phyloP scores from a whole-genome alignment of 2,888 invertebrate genomes.

The Mactromeris polynyma region DNA sequence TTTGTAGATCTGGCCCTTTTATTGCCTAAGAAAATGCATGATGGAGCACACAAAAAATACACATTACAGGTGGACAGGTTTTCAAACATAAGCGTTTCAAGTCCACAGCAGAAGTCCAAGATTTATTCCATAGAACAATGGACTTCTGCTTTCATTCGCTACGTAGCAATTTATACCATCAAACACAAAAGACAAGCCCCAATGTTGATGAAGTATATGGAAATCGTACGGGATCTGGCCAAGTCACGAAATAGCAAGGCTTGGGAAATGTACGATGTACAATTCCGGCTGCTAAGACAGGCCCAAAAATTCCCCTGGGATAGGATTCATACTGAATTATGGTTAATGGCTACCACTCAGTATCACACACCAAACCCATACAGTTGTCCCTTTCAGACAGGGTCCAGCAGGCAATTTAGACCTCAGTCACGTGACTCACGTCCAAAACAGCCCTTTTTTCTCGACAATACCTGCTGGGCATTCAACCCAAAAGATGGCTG shows the following conservation, averaged over 20 bases:
- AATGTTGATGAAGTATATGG: conserved; percentile 11
- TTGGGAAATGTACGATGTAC: background rate
- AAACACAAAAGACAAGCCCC: conserved; percentile 29
- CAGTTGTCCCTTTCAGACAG: background rate
- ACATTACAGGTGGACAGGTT: background rate
- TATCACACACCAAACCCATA: too few species aligned
- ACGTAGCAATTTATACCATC: background rate
- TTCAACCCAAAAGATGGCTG: background rate
- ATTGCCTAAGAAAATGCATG: background rate
- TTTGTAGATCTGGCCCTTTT: background rate
- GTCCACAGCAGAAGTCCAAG: background rate
- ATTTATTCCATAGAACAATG: background rate
- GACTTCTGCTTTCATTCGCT: background rate
- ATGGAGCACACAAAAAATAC: background rate
- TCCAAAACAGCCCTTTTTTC: background rate
- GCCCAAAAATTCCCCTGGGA: background rate
- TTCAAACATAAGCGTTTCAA: background rate
- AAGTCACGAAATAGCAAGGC: background rate
- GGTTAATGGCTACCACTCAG: background rate
- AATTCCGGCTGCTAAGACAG: background rate
- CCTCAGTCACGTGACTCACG: too few species aligned
- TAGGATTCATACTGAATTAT: background rate
- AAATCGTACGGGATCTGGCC: background rate
- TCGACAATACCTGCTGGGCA: background rate
- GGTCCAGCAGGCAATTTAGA: too few species aligned